Evolutionary conservation across 2,113 vertebrate genomes (phyloP), one percentile per base, ranked within the genome.

Genomic region (Rhea americana): DNA sequence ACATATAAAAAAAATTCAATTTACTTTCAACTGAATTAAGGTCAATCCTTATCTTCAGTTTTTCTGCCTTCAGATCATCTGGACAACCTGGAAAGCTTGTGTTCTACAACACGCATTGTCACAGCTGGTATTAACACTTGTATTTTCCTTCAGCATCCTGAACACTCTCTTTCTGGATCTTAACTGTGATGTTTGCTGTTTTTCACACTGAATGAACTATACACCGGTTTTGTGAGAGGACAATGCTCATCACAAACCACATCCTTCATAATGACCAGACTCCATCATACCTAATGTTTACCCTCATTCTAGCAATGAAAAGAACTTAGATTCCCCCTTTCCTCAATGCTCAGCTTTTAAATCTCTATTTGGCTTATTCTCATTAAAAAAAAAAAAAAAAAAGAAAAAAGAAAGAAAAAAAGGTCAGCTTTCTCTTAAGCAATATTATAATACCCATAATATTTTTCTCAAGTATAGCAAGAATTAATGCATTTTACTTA

Each of bases 341-440:
- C 55, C 28, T 56, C 28, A 56, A 30, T 17, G 55, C 28, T 56
- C 55, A 30, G 55, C 30, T 56, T 28, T 56, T 28, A 7, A 30
- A 56, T 8, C 28, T 56, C 30, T 56, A 56, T 56, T 56, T 56
- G 28, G 15, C 15, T 56, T 56, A 56, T 56, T 30, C 55, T 30
- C 28, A 56, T 16, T 8, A 56, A 56, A 53, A 55, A 28, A 55
- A 55, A 55, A 15, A 55, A 51, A 53, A 25, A 53, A 51, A 25
- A 51, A 51, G 25, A 13, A 51, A 53, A 53, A 26, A 51, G 25
- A 25, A 53, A 51, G 11, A 51, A 51, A 13, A 51, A 53, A 53
- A 26, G 19, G 16, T 3, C 1, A 48, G 1, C 32, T n/a, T 71
- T 62, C 35, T 48, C 13, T 9, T 43, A 45, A 19, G 0, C 7